These are phyloP conservation scores for Priocnemis perturbator DNA, from an alignment of 2,888 invertebrate species.

Conservation along the genomic window DNA sequence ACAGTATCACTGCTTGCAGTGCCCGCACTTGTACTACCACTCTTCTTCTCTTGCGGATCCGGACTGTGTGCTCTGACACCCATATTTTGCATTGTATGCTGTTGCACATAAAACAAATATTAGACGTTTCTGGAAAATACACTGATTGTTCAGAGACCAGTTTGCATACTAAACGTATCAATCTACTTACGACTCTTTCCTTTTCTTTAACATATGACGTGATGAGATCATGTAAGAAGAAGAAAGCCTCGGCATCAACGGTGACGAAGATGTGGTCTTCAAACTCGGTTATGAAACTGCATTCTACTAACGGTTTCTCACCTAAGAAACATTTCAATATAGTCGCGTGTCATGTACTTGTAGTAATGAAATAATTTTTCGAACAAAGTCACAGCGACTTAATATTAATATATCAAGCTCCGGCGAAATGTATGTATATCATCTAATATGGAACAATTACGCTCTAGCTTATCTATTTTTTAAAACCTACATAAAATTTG, in stretches of 20 bases:
- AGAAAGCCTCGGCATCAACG: constrained; percentile 98
- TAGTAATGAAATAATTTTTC: neutral
- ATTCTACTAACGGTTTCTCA: constrained; percentile 92
- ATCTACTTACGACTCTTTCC: constrained; percentile 83
- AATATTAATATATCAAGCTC: neutral
- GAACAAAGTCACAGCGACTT: neutral
- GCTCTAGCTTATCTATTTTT: too few relatives aligned
- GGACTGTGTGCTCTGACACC: constrained; percentile 74
- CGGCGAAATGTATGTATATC: neutral
- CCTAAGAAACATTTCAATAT: constrained; percentile 73
- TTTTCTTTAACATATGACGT: constrained; percentile 97
- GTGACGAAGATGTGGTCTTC: constrained; percentile 99
- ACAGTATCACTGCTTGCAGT: constrained; percentile 45
- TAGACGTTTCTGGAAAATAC: constrained; percentile 3
- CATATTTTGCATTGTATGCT: constrained; percentile 62
- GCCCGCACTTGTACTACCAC: constrained; percentile 50
- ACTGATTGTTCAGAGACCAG: constrained; percentile 22
- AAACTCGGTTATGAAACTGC: constrained; percentile 98
- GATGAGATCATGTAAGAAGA: constrained; percentile 97
- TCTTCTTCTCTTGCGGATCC: constrained; percentile 68
- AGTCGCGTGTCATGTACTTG: constrained; percentile 20
- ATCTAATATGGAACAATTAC: too few relatives aligned
- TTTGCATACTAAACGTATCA: constrained; percentile 4
- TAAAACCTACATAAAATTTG: too few relatives aligned
- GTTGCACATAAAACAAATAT: constrained; percentile 12